Base-by-base conservation (phyloP, 1,140 invertebrate species). In the Calycopis cecrops region DNA sequence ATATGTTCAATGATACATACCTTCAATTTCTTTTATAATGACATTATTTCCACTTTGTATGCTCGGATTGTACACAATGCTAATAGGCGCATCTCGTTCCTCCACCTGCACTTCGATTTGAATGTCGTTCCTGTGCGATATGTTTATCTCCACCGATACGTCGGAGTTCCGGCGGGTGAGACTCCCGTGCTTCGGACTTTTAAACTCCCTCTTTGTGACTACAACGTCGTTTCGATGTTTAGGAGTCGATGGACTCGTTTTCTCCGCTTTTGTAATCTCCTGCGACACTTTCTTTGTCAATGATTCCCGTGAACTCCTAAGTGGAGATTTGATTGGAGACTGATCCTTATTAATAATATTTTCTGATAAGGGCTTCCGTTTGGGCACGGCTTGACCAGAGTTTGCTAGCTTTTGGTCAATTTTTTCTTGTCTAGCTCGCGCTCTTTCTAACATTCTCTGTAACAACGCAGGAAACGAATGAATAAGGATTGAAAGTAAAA, bases 71-170 rank as follows among this genome's bases (percentile, higher is more conserved):
- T 83, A 84, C 7, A 76, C 49, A 17, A 86, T 74, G 28, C 59
- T 71, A 33, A 86, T 80, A 10, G 81, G 83, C 3, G 76, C 74
- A 58, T 88, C 84, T 42, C 83, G 71, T 50, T 88, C 85, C 47
- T 88, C 87, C 0, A 88, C 84, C 59, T 88, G 85, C 0, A 88
- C 85, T 63, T 88, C 84, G 35, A 88, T 87, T 55, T 88, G 83
- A 18, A 87, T 86, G 47, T 88, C 84, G 63, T 88, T 84, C 53
- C 83, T 70, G 55, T 88, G 87, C 4, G 84, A 80, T 58, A 88
- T 88, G 21, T 88, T 88, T 7, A 88, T 88, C 60, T 88, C 83
- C 8, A 88, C 82, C 0, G 87, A 86, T 9, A 88, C 79, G 53
- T 86, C 83, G 1, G 83, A 87, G 55, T 83, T 81, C 9, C 79